A percentile compares a stretch with the other conserved stretches of the same genome.
phyloP scores from a whole-genome alignment of 2,888 invertebrate species.

The Carterocephalus palaemon region DNA sequence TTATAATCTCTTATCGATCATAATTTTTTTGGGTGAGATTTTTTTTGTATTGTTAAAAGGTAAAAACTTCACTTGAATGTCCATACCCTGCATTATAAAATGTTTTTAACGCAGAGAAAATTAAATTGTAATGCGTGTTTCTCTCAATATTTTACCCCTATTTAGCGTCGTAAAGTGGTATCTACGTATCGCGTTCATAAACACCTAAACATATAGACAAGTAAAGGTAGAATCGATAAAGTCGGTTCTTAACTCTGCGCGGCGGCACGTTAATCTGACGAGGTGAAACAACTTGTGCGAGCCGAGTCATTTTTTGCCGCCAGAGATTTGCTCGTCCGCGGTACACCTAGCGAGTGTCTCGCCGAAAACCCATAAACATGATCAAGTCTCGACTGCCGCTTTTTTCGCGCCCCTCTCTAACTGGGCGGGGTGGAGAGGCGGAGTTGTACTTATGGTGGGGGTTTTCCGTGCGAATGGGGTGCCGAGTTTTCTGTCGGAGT shows the following conservation, averaged over 20 bases:
- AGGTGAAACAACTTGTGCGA: conserved; percentile 75
- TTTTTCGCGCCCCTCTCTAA: conserved; percentile 63
- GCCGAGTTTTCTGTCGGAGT: conserved; percentile 37
- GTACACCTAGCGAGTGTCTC: conserved; percentile 71
- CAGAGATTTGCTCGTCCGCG: conserved; percentile 74
- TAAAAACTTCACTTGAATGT: no score
- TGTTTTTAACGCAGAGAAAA: not conserved
- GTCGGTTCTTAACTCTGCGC: conserved; percentile 50
- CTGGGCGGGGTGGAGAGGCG: conserved; percentile 56
- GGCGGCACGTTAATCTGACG: conserved; percentile 69
- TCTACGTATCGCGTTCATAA: conserved; percentile 23
- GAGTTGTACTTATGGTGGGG: conserved; percentile 46
- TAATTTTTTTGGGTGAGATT: no score
- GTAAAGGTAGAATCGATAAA: conserved; percentile 30
- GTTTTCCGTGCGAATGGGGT: conserved; percentile 52
- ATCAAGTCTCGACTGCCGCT: conserved; percentile 71
- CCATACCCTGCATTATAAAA: no score
- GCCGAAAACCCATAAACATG: conserved; percentile 77
- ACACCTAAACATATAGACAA: conserved; percentile 24
- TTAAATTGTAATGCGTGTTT: conserved; percentile 6
- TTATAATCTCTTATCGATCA: no score
- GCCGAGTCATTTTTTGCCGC: conserved; percentile 74
- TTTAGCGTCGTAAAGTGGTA: conserved; percentile 14
- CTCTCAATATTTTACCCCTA: conserved; percentile 15
- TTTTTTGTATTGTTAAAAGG: no score